A percentile compares a stretch with the other conserved stretches of the same genome.
Conservation (phyloP, 2,797 vertebrate genomes). For the Steatocranus sp. region DNA sequence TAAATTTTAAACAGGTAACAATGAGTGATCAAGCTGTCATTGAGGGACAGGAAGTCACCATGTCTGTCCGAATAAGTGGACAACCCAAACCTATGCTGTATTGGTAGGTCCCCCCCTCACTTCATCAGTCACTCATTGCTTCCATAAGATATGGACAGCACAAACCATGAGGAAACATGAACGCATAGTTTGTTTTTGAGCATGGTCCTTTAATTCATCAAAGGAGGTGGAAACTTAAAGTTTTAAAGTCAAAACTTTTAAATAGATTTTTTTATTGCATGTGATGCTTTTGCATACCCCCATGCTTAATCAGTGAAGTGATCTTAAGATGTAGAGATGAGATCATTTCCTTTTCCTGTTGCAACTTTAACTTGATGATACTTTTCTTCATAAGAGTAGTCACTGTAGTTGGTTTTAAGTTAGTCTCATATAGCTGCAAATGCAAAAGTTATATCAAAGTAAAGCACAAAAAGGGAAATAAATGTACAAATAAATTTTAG, state of each 20-base stretch:
- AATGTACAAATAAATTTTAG: background rate
- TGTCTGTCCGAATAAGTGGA: constrained; percentile 86
- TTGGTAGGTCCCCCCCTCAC: constrained; percentile 79
- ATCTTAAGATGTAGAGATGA: background rate
- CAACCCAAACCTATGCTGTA: constrained; percentile 97
- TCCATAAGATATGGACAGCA: background rate
- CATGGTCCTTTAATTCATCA: constrained; percentile 7
- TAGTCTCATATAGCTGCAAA: background rate
- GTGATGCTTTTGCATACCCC: background rate
- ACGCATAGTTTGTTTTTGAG: background rate
- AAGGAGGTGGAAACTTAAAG: background rate
- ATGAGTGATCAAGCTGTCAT: constrained; percentile 85
- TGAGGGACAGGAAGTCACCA: constrained; percentile 91
- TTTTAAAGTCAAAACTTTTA: background rate
- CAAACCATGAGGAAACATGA: background rate
- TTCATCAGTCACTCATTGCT: background rate
- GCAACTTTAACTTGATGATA: background rate
- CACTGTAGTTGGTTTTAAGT: background rate
- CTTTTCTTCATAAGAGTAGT: background rate
- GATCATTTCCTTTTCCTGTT: background rate
- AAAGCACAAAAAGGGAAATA: background rate
- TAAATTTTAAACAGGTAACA: constrained; percentile 72
- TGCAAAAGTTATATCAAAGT: background rate
- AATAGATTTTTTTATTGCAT: fast-evolving
- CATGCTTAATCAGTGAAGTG: background rate